phyloP scores from a whole-genome alignment of 2,797 vertebrate genomes.

The Sebastes alutus region DNA sequence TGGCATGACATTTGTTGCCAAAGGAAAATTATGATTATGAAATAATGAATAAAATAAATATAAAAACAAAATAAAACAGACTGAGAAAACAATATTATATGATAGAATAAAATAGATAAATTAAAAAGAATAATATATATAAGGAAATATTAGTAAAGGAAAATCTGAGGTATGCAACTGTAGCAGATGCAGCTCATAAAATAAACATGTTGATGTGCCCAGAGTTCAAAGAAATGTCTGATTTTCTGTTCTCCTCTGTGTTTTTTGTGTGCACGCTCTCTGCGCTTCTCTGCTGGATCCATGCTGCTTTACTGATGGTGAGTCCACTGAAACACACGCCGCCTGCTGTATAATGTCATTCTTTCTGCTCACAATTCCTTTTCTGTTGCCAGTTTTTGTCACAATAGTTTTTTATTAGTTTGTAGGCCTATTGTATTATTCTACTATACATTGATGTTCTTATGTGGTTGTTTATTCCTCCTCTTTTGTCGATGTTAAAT shows the following conservation, averaged over 20 bases:
- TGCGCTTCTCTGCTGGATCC: slow-evolving; percentile 38
- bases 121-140: too few species aligned
- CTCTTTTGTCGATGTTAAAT: slow-evolving; percentile 52
- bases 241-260: slow-evolving; percentile 16
- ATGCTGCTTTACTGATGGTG: slow-evolving; percentile 59
- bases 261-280: slow-evolving; percentile 36
- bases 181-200: slow-evolving; percentile 12
- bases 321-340: slow-evolving; percentile 51
- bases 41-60: too few species aligned
- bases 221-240: slow-evolving; percentile 17
- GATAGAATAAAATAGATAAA: too few species aligned
- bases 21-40: too few species aligned
- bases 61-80: too few species aligned
- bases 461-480: slow-evolving; percentile 37
- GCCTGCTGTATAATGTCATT: not conserved
- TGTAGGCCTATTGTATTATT: not conserved
- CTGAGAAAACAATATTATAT: too few species aligned
- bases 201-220: not conserved
- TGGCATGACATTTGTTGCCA: too few species aligned
- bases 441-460: not conserved
- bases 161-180: not conserved
- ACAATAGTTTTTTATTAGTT: not conserved
- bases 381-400: not conserved
- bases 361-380: not conserved
- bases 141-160: not conserved